A percentile compares a stretch with the other conserved stretches of the same genome.
Conservation (phyloP, 2,888 invertebrate species). For the Diarsia rubi region DNA sequence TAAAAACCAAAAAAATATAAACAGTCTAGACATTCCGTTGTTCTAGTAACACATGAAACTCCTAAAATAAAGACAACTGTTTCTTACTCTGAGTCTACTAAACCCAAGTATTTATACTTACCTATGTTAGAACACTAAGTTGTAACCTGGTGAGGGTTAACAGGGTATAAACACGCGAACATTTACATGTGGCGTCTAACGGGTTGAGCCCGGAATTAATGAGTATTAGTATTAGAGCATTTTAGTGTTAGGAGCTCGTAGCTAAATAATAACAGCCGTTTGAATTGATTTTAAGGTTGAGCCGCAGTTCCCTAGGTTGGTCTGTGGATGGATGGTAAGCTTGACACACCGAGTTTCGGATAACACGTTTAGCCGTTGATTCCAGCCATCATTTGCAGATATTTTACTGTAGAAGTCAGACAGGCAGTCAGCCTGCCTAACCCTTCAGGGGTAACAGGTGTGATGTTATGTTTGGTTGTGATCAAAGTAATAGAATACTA, state of each 20-base stretch:
- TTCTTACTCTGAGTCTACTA: constrained; percentile 10
- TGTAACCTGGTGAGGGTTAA: constrained; percentile 22
- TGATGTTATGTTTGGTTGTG: too few relatives aligned
- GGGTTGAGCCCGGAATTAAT: constrained; percentile 37
- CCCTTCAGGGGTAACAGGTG: too few relatives aligned
- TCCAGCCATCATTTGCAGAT: too few relatives aligned
- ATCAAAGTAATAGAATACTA: too few relatives aligned
- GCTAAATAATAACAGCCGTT: too few relatives aligned
- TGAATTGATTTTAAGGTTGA: too few relatives aligned
- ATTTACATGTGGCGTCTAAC: constrained; percentile 29
- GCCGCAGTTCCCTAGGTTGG: not conserved
- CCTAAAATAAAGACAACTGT: constrained; percentile 17
- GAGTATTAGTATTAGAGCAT: not conserved
- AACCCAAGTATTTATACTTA: constrained; percentile 38
- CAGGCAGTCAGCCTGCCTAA: too few relatives aligned
- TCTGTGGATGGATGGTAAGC: too few relatives aligned
- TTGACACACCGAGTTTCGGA: too few relatives aligned
- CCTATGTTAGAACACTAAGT: constrained; percentile 19
- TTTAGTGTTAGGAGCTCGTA: not conserved
- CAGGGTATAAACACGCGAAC: constrained; percentile 45
- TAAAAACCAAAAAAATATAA: constrained; percentile 8
- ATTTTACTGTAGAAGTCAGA: too few relatives aligned
- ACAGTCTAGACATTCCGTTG: not conserved
- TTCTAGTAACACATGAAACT: constrained; percentile 20
- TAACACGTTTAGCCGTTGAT: too few relatives aligned